These are phyloP conservation scores for Disparrhopalites patrizii DNA, from an alignment of 2,888 invertebrate genomes.

Conservation along the genomic window DNA sequence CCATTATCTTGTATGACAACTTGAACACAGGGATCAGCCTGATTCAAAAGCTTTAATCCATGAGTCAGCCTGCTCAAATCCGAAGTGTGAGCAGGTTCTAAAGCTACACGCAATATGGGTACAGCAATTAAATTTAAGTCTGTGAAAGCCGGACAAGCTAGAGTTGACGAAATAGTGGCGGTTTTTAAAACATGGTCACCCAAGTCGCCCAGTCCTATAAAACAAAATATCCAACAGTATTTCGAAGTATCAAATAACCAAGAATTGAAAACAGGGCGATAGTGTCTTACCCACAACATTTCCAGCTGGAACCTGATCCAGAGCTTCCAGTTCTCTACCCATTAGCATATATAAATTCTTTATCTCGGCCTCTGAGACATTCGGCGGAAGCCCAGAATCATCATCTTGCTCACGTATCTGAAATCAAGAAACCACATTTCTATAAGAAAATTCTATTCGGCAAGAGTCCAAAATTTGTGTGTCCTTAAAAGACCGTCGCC, in stretches of 20 bases:
- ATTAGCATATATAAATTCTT: constrained; percentile 81
- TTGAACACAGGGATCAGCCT: constrained; percentile 90
- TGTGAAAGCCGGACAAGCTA: constrained; percentile 81
- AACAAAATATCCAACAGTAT: background rate
- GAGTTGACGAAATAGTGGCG: constrained; percentile 76
- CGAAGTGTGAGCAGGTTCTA: constrained; percentile 77
- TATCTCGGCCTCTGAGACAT: constrained; percentile 62
- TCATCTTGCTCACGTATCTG: too few species aligned
- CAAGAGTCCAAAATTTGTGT: too few species aligned
- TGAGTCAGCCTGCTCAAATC: constrained; percentile 64
- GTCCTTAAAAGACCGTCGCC: too few species aligned
- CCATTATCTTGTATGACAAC: constrained; percentile 88
- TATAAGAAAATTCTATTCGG: too few species aligned
- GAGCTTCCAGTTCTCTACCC: constrained; percentile 80
- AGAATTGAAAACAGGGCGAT: background rate
- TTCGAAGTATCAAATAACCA: background rate
- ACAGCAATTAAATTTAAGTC: constrained; percentile 71
- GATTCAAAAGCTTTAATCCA: constrained; percentile 79
- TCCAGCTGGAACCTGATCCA: constrained; percentile 79
- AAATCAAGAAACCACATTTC: too few species aligned
- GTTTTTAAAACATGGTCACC: constrained; percentile 81
- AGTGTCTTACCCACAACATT: constrained; percentile 70
- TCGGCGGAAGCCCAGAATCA: too few species aligned
- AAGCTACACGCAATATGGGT: constrained; percentile 88
- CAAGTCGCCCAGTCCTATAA: constrained; percentile 73